phyloP scores from a whole-genome alignment of 2,888 invertebrate genomes.

The Leucophora obtusa region DNA sequence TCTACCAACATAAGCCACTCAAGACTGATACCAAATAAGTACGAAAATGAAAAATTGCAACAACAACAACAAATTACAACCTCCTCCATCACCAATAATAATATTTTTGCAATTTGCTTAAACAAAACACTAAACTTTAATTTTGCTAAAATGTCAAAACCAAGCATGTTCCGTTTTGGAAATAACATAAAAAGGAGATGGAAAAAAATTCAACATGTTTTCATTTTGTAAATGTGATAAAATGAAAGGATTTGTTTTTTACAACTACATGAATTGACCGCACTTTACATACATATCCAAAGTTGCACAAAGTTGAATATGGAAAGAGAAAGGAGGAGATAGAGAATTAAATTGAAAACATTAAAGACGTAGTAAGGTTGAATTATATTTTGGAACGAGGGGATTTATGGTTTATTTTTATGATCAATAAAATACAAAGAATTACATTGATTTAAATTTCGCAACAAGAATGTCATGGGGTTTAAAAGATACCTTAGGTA shows the following conservation, averaged over 20 bases:
- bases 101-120: conserved; percentile 61
- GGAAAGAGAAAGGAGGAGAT: no score
- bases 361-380: no score
- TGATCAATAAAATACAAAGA: no score
- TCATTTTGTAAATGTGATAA: conserved; percentile 10
- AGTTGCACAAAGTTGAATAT: no score
- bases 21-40: conserved; percentile 9
- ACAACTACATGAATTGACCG: conserved; percentile 17
- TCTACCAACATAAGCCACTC: conserved; percentile 11
- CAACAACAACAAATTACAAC: not conserved
- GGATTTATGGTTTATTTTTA: no score
- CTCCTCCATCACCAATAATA: conserved; percentile 22
- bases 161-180: conserved; percentile 46
- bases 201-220: not conserved
- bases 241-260: conserved; percentile 13
- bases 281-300: conserved; percentile 17
- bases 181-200: conserved; percentile 6
- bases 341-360: no score
- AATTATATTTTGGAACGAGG: no score
- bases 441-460: no score
- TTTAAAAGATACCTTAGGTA: no score
- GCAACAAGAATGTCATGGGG: no score
- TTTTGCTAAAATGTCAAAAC: conserved; percentile 56
- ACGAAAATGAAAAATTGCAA: not conserved
- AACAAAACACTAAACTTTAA: conserved; percentile 47